Evolutionary conservation across 2,113 vertebrate species (phyloP), one percentile per base, ranked within the genome.

Genomic region (Tricholaema leucomelas): DNA sequence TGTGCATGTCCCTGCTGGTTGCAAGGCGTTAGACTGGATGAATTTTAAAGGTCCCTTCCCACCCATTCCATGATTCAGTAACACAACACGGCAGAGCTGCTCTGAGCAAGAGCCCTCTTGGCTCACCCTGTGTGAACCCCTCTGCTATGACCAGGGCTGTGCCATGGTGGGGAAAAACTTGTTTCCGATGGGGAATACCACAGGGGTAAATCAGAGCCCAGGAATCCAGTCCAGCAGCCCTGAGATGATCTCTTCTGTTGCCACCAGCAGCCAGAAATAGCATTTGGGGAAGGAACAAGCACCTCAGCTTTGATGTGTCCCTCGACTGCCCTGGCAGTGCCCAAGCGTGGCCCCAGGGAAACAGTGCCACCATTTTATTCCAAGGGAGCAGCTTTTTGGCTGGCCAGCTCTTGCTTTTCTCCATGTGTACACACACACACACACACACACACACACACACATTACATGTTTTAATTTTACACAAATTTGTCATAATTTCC

Each of bases 401-500:
- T 0, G 46, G 90, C 23, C 63, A 58, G 64, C 85, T 84, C 85
- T 92, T 74, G 36, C n/a, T 61, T 93, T 93, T 46, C 59, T 52
- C 48, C 72, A 16, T 81, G 73, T 85, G 12, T 33, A 38, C 67
- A 54, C 60, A 71, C 60, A 48, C 72, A 85, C 73, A 81, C 84
- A 87, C 81, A 81, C 24, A 92, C 35, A 61, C 59, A 71, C 60
- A 48, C 72, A 85, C 73, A 81, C 84, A 88, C 78, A 81, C 25
- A 92, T 76, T 55, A 76, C 85, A 40, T 65, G 66, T 91, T 94
- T 91, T 84, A 94, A 85, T 91, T 93, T 83, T 75, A 58, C 89
- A 88, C 81, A 87, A 79, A 92, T 94, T 85, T 81, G 82, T 96
- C 85, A 79, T 70, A 36, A 81, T 91, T 91, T 94, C 90, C 87